Percentiles rank a stretch among this genome's conserved stretches.
phyloP scores from a whole-genome alignment of 2,888 invertebrate species.

The Cyaniris semiargus region DNA sequence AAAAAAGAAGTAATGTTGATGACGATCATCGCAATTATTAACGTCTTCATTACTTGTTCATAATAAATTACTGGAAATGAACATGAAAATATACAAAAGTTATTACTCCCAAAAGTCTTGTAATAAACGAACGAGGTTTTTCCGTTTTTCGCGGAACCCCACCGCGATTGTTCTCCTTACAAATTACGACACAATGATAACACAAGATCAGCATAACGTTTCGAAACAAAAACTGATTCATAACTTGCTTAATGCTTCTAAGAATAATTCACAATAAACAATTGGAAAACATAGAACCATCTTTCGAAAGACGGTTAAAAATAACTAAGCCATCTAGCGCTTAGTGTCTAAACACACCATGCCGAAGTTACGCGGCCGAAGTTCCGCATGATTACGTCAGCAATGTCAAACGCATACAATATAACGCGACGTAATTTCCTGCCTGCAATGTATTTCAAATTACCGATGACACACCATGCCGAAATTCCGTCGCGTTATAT shows the following conservation, averaged over 20 bases:
- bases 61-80: neutral
- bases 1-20: too few relatives aligned
- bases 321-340: neutral
- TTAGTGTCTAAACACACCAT: too few relatives aligned
- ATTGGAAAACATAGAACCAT: neutral
- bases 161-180: constrained; percentile 27
- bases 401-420: too few relatives aligned
- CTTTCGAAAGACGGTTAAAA: neutral
- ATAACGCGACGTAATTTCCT: too few relatives aligned
- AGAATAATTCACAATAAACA: constrained; percentile 29
- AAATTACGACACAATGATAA: constrained; percentile 38
- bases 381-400: too few relatives aligned
- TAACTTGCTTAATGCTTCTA: constrained; percentile 29
- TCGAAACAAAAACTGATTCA: constrained; percentile 35
- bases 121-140: constrained; percentile 1
- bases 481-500: too few relatives aligned
- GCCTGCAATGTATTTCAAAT: too few relatives aligned
- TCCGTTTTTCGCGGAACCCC: constrained; percentile 16
- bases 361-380: too few relatives aligned
- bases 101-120: neutral
- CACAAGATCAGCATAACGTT: constrained; percentile 35
- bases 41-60: neutral
- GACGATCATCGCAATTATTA: neutral
- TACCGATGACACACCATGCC: too few relatives aligned
- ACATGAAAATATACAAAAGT: neutral